These are phyloP conservation scores for Microcebus murinus DNA, from an alignment of 2,113 vertebrate species.

Conservation along the genomic window DNA sequence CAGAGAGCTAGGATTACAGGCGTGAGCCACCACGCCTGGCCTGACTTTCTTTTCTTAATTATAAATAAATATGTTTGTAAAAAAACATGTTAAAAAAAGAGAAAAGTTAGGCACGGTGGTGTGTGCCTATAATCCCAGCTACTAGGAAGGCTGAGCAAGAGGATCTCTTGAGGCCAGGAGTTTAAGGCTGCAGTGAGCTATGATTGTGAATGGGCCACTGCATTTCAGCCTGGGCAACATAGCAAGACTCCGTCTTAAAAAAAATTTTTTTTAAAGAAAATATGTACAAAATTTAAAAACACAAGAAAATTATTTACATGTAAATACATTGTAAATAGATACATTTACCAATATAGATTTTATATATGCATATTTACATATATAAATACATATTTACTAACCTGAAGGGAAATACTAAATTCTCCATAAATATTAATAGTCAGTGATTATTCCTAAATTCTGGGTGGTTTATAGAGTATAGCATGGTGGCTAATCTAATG, in stretches of 20 bases:
- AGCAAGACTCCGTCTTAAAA: not conserved
- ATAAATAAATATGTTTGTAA: not conserved
- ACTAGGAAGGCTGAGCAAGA: not conserved
- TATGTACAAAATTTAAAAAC: too few species aligned
- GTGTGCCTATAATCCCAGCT: not conserved
- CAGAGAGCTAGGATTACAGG: too few species aligned
- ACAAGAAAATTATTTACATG: not conserved
- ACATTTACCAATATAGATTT: not conserved
- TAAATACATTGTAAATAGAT: not conserved
- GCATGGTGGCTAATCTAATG: not conserved
- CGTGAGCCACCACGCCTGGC: not conserved
- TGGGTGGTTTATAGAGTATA: not conserved
- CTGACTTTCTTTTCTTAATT: constrained; percentile 21
- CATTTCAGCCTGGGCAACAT: not conserved
- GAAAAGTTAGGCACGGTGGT: not conserved
- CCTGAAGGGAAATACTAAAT: not conserved
- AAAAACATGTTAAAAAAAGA: not conserved
- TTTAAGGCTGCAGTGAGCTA: not conserved
- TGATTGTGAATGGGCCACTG: not conserved
- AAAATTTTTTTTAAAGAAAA: not conserved
- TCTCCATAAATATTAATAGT: not conserved
- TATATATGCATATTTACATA: not conserved
- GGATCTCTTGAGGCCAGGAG: not conserved
- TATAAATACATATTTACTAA: not conserved
- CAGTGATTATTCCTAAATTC: not conserved